Evolutionary conservation across 2,113 vertebrate species (phyloP).

Genomic region (Sturnira hondurensis): DNA sequence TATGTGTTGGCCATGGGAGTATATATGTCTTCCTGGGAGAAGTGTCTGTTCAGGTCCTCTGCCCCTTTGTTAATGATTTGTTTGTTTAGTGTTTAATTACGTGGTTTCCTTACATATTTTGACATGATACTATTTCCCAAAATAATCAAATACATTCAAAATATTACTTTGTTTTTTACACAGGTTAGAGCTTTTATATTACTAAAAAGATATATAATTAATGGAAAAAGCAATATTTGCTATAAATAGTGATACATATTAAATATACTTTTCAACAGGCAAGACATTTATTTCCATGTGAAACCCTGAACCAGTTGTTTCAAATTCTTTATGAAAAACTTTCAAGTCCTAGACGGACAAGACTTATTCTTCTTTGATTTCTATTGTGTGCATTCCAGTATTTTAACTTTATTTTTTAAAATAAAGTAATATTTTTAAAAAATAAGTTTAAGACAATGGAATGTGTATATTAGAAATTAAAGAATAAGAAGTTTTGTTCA

Average conservation of each 20-base stretch:
- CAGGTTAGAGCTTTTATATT: background rate
- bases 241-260: background rate
- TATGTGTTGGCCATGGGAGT: background rate
- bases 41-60: background rate
- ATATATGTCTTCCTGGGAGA: background rate
- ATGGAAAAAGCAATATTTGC: background rate
- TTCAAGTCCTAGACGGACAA: background rate
- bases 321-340: background rate
- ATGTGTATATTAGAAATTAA: background rate
- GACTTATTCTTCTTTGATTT: background rate
- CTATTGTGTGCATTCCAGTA: rapidly evolving
- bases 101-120: background rate
- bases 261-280: background rate
- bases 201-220: background rate
- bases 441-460: background rate
- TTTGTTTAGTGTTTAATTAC: background rate
- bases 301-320: conserved; percentile 22
- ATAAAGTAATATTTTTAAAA: background rate
- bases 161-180: background rate
- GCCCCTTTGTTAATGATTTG: background rate
- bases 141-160: background rate
- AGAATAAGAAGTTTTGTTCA: background rate
- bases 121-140: background rate
- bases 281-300: background rate
- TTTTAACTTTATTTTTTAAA: background rate